Base-by-base conservation (phyloP, 1,140 invertebrate genomes). In the Contarinia nasturtii region DNA sequence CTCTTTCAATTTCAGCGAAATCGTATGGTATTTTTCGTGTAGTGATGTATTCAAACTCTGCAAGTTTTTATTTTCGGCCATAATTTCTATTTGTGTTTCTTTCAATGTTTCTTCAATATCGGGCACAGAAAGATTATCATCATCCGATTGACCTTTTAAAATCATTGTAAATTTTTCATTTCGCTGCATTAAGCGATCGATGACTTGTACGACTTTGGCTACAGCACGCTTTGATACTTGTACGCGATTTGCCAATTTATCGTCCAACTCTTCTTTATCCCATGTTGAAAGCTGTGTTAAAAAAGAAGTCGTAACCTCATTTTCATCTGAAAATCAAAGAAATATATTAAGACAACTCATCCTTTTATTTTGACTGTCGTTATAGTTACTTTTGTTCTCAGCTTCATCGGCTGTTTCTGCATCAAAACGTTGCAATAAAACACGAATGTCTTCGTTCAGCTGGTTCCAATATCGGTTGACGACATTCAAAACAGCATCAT, bases 381-480 rank as follows among this genome's bases (percentile, higher is more conserved):
- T 43, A 44, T 33, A 48, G 59, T 72, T 73, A 88, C 84, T 92
- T 73, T 84, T 86, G 61, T 86, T 92, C 69, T 95, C 89, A 19
- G 83, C 83, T 67, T 96, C 92, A 74, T 95, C 91, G 22, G 89
- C 87, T 36, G 90, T 94, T 67, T 97, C 92, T 11, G 91, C 88
- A 75, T 96, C 93, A 74, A 97, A 96, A 56, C 93, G 72, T 63
- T 96, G 91, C 49, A 97, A 67, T 20, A 97, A 63, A 27, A 97
- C 81, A 54, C 93, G 68, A 51, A 97, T 89, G 67, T 98, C 93
- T 72, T 98, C 93, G 72, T 98, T 93, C 12, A 94, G 69, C 60
- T 92, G 82, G 70, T 92, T 98, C 27, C 93, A 98, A 66, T 97
- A 96, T 50, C 93, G 73, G 71, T 98, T 98, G 8, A 98, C 90